Conservation (phyloP, 1,140 invertebrate species). For the Nautilus pompilius region DNA sequence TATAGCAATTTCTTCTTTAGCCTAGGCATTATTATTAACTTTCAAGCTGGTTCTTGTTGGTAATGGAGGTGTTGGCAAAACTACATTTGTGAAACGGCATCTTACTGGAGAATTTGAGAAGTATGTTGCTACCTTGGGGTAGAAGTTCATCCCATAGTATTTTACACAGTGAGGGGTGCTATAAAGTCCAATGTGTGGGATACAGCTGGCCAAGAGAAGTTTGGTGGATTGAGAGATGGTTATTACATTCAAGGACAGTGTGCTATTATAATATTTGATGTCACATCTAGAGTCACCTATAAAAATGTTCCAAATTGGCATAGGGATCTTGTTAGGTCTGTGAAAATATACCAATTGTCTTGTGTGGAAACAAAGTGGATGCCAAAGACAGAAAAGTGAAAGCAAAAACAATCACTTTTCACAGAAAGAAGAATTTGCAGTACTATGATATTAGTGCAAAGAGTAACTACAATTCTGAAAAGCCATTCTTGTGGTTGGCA, state of each 20-base stretch:
- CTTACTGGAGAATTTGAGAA: constrained; percentile 99
- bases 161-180: constrained; percentile 95
- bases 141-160: constrained; percentile 97
- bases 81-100: constrained; percentile 98
- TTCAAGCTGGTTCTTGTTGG: constrained; percentile 92
- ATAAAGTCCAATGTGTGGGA: constrained; percentile 99
- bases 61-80: constrained; percentile 99
- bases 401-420: constrained; percentile 98
- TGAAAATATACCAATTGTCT: constrained; percentile 98
- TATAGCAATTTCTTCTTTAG: no score
- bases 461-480: constrained; percentile 99
- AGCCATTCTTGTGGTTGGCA: constrained; percentile 98
- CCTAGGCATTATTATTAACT: no score
- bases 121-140: constrained; percentile 97
- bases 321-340: constrained; percentile 96
- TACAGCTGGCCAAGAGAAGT: constrained; percentile 99
- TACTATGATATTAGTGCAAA: constrained; percentile 99
- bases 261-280: constrained; percentile 99
- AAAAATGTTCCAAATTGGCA: constrained; percentile 99
- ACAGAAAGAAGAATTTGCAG: constrained; percentile 99
- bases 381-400: constrained; percentile 99
- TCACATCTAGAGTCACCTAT: constrained; percentile 97
- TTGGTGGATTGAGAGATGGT: constrained; percentile 96
- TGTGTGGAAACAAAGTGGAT: constrained; percentile 75
- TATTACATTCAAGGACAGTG: constrained; percentile 99